phyloP scores from a whole-genome alignment of 2,113 vertebrate species.

The Heterotis niloticus region DNA sequence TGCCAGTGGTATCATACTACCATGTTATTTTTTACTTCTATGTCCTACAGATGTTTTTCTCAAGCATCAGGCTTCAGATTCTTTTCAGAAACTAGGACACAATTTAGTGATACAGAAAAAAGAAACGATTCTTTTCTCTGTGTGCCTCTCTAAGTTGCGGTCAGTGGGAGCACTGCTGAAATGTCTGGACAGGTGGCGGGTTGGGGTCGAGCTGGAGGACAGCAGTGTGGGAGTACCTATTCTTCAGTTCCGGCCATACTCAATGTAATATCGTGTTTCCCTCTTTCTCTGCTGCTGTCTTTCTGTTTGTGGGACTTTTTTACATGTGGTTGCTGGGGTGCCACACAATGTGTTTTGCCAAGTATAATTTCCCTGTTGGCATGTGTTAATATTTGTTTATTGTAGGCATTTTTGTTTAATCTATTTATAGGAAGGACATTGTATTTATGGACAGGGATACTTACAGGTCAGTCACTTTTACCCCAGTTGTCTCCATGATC shows the following conservation, averaged over 20 bases:
- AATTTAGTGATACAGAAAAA: background rate
- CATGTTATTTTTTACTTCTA: too few relatives aligned
- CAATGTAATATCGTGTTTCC: constrained; percentile 62
- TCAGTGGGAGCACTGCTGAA: constrained; percentile 85
- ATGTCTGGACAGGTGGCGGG: constrained; percentile 84
- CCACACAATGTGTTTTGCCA: too few relatives aligned
- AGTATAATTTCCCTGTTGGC: background rate
- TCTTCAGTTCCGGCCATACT: constrained; percentile 82
- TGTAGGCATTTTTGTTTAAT: constrained; percentile 30
- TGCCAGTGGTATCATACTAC: too few relatives aligned
- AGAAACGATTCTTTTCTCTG: background rate
- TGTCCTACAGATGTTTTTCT: background rate
- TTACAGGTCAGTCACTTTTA: constrained; percentile 65
- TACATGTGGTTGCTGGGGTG: background rate
- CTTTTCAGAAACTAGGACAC: background rate
- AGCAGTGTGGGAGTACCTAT: constrained; percentile 76
- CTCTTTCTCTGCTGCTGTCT: background rate
- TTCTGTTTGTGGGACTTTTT: background rate
- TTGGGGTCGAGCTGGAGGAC: constrained; percentile 89
- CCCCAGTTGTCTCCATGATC: background rate
- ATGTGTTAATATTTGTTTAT: constrained; percentile 2
- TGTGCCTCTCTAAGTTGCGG: constrained; percentile 62
- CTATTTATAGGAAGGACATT: constrained; percentile 64
- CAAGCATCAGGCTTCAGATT: background rate
- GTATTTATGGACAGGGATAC: constrained; percentile 76